A percentile compares a stretch with the other conserved stretches of the same genome.
These are phyloP conservation scores for Apodemus sylvaticus DNA, from an alignment of 2,113 vertebrate genomes.

Conservation along the genomic window DNA sequence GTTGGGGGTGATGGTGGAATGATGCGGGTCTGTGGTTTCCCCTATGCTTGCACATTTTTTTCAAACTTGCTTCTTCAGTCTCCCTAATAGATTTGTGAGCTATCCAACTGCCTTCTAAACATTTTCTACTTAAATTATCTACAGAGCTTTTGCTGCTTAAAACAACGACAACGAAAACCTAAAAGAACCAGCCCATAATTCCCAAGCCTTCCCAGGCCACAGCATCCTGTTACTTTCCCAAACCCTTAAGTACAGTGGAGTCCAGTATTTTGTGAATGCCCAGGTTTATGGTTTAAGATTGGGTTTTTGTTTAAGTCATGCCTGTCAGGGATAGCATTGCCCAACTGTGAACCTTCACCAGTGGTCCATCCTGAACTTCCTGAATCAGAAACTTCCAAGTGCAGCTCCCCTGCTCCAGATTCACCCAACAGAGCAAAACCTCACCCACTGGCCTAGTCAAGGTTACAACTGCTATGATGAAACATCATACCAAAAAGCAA, in stretches of 20 bases:
- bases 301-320: background rate
- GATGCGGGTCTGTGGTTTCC: background rate
- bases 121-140: slow-evolving; percentile 5
- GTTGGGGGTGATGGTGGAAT: background rate
- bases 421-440: background rate
- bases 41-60: slow-evolving; percentile 7
- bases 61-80: background rate
- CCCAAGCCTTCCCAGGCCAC: background rate
- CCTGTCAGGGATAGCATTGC: background rate
- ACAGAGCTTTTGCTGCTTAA: background rate
- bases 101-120: background rate
- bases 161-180: background rate
- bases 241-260: background rate
- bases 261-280: background rate
- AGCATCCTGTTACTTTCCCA: background rate
- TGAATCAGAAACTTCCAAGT: background rate
- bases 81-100: background rate
- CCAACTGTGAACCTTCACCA: background rate
- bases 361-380: background rate
- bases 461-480: background rate
- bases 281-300: background rate
- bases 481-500: background rate
- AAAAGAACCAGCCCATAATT: background rate
- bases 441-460: background rate
- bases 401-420: background rate